Evolutionary conservation across 1,140 invertebrate genomes (phyloP).

Genomic region (Araneus ventricosus): DNA sequence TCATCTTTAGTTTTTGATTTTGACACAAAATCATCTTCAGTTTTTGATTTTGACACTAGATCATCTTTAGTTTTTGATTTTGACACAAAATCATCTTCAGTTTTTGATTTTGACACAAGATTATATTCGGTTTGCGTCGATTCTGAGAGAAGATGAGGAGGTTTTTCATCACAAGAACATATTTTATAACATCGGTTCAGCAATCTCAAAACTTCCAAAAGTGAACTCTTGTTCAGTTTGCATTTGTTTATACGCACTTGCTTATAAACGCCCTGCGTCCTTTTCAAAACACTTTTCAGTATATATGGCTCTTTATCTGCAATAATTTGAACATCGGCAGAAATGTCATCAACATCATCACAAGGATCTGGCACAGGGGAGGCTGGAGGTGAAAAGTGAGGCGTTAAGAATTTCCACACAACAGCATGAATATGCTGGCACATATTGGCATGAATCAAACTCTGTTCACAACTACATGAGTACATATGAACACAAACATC

Average conservation of each 20-base stretch:
- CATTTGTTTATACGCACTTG: neutral
- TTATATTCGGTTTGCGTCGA: too few relatives aligned
- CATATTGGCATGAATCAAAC: conserved; percentile 44
- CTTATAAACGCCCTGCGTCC: conserved; percentile 12
- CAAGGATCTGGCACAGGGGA: neutral
- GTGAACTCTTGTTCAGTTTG: conserved; percentile 18
- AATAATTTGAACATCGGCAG: too few relatives aligned
- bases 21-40: too few relatives aligned
- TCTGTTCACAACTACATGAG: conserved; percentile 39
- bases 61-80: too few relatives aligned
- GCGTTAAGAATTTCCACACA: conserved; percentile 47
- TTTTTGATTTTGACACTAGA: too few relatives aligned
- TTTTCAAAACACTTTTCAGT: conserved; percentile 18
- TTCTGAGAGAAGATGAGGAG: neutral
- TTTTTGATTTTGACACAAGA: too few relatives aligned
- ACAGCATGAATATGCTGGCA: conserved; percentile 58
- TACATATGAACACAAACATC: conserved; percentile 57
- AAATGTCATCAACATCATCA: neutral
- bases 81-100: too few relatives aligned
- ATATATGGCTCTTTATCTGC: conserved; percentile 2
- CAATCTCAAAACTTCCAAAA: neutral
- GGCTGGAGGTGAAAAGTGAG: neutral
- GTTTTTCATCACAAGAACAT: conserved; percentile 10
- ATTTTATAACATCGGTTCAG: conserved; percentile 51
- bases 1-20: too few relatives aligned